phyloP scores from a whole-genome alignment of 2,888 invertebrate genomes.

The Brachyopa scutellaris region DNA sequence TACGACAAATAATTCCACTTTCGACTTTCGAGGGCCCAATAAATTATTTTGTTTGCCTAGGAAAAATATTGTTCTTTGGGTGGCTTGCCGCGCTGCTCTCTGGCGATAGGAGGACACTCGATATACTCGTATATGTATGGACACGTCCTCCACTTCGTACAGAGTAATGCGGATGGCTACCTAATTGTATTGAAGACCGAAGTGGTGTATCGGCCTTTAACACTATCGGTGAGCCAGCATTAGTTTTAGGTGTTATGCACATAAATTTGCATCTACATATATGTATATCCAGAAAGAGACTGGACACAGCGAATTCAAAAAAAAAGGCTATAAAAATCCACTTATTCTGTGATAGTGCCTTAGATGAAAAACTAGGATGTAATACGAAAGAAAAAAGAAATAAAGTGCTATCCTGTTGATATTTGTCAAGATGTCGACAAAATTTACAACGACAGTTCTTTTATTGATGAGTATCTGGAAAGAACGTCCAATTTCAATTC shows the following conservation, averaged over 20 bases:
- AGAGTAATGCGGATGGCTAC: background rate
- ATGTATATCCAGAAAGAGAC: conserved; percentile 9
- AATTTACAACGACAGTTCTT: conserved; percentile 32
- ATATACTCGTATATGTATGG: conserved; percentile 24
- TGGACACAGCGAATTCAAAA: conserved; percentile 12
- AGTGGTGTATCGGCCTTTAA: conserved; percentile 50
- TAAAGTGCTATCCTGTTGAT: conserved; percentile 5
- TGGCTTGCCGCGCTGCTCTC: conserved; percentile 55
- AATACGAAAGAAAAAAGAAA: too few species aligned
- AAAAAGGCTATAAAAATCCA: conserved; percentile 29
- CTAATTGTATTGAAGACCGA: conserved; percentile 37
- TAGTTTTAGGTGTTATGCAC: conserved; percentile 60
- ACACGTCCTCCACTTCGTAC: conserved; percentile 11
- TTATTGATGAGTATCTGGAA: conserved; percentile 12
- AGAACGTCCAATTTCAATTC: too few species aligned
- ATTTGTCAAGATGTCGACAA: conserved; percentile 2
- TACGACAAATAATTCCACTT: conserved; percentile 69
- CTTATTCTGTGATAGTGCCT: background rate
- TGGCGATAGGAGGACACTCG: conserved; percentile 41
- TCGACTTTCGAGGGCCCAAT: conserved; percentile 65
- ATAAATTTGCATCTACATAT: conserved; percentile 68
- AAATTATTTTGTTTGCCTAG: conserved; percentile 69
- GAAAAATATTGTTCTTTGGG: conserved; percentile 47
- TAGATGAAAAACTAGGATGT: background rate
- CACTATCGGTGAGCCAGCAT: conserved; percentile 52